Evolutionary conservation across 1,140 invertebrate genomes (phyloP).

Genomic region (Halictus rubicundus): DNA sequence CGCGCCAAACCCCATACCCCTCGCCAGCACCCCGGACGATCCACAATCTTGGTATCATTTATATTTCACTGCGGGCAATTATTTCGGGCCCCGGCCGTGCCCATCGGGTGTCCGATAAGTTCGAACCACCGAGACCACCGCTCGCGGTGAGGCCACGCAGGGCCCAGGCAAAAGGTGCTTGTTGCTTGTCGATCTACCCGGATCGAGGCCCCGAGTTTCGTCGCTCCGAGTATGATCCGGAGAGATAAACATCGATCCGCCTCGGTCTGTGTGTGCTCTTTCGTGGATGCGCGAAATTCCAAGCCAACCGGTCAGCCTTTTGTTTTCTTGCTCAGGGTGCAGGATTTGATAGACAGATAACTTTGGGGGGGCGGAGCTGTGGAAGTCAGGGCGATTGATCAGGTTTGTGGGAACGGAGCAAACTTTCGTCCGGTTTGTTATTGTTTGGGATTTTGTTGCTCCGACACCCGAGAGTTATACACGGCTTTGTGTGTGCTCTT

Average conservation of each 20-base stretch:
- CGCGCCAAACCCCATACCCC: conserved; percentile 25
- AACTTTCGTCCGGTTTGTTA: too few species aligned
- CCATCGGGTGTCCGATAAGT: conserved; percentile 70
- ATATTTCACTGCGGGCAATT: conserved; percentile 76
- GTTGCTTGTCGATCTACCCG: neutral
- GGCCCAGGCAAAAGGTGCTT: neutral
- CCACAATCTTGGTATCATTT: conserved; percentile 76
- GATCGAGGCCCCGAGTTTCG: too few species aligned
- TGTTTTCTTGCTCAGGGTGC: neutral
- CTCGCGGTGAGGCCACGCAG: conserved; percentile 36
- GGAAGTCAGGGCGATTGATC: too few species aligned
- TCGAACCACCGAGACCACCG: conserved; percentile 51
- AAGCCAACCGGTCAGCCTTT: neutral
- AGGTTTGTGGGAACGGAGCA: too few species aligned
- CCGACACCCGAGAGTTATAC: too few species aligned
- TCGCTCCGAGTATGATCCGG: too few species aligned
- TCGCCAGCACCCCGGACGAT: conserved; percentile 17
- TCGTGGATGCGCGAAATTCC: neutral
- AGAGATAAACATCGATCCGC: too few species aligned
- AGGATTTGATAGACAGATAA: neutral
- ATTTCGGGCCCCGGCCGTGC: conserved; percentile 72
- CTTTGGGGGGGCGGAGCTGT: too few species aligned
- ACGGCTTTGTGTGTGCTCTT: too few species aligned
- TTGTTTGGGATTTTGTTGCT: too few species aligned
- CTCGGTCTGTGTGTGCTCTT: neutral